Conservation (phyloP, 2,113 vertebrate species). For the Neopipo cinnamomea region DNA sequence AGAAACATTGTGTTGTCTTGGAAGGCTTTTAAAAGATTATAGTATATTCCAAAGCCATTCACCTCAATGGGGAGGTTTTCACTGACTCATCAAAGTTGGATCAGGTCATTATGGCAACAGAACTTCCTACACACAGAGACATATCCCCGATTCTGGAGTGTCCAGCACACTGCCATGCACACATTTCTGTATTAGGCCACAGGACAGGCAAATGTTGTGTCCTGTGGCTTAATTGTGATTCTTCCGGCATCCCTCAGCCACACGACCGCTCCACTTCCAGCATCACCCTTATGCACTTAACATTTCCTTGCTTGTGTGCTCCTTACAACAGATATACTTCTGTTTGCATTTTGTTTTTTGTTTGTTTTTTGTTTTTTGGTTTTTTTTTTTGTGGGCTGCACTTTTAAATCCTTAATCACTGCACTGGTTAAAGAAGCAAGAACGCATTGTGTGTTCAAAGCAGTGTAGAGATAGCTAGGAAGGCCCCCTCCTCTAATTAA, state of each 20-base stretch:
- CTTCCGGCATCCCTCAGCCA: not conserved
- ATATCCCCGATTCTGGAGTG: not conserved
- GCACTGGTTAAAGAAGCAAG: not conserved
- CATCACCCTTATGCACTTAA: not conserved
- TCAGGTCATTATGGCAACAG: not conserved
- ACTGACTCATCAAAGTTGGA: not conserved
- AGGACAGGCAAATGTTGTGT: not conserved
- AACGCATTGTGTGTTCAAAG: not conserved
- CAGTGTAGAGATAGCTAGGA: not conserved
- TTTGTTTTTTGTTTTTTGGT: not conserved
- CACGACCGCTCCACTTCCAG: not conserved
- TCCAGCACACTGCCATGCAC: not conserved
- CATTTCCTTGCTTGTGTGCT: not conserved
- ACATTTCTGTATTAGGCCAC: not conserved
- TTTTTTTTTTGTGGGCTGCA: not conserved
- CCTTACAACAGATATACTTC: not conserved
- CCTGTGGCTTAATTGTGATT: no score
- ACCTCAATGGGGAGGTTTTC: not conserved
- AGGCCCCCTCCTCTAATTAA: not conserved
- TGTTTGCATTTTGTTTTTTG: not conserved
- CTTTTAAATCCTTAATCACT: not conserved
- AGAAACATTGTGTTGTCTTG: not conserved
- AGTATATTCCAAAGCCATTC: not conserved
- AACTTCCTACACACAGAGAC: not conserved
- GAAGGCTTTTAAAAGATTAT: not conserved